Evolutionary conservation across 1,140 invertebrate species (phyloP).

Genomic region (Probaryconus sp.): DNA sequence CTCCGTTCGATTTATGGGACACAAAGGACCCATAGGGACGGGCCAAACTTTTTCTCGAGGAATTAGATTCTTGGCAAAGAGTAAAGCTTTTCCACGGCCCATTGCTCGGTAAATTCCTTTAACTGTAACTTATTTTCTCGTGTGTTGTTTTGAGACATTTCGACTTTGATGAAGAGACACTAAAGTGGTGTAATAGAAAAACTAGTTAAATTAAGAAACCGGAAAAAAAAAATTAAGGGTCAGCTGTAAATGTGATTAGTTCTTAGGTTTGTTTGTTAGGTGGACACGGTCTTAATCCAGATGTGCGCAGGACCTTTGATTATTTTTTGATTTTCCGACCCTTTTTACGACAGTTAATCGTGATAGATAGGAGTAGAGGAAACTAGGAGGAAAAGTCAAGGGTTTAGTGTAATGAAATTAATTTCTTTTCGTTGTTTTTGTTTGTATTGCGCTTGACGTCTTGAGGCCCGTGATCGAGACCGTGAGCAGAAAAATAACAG

Average conservation of each 20-base stretch:
- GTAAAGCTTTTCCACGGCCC: background rate
- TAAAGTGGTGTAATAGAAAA: constrained; percentile 17
- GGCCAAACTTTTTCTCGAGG: constrained; percentile 3
- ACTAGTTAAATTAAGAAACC: constrained; percentile 33
- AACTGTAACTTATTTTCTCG: constrained; percentile 33
- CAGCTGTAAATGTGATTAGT: constrained; percentile 28
- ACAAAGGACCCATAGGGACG: too few species aligned
- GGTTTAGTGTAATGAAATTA: constrained; percentile 40
- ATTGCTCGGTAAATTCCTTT: constrained; percentile 25
- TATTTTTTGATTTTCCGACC: constrained; percentile 37
- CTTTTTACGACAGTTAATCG: constrained; percentile 20
- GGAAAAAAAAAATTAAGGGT: constrained; percentile 13
- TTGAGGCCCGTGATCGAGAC: constrained; percentile 10
- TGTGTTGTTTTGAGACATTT: constrained; percentile 9
- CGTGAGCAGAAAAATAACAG: too few species aligned
- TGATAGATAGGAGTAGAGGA: constrained; percentile 41
- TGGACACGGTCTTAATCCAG: constrained; percentile 15
- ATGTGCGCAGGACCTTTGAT: constrained; percentile 34
- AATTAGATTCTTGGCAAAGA: constrained; percentile 14
- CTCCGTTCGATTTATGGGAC: too few species aligned
- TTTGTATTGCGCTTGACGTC: constrained; percentile 16
- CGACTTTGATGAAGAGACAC: constrained; percentile 30
- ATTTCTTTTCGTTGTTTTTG: constrained; percentile 14
- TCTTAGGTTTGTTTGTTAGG: constrained; percentile 16
- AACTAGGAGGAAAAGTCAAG: constrained; percentile 26